Percentiles rank a stretch among this genome's conserved stretches.
Conservation (phyloP, 2,888 invertebrate genomes). For the Drosophila koepferae region DNA sequence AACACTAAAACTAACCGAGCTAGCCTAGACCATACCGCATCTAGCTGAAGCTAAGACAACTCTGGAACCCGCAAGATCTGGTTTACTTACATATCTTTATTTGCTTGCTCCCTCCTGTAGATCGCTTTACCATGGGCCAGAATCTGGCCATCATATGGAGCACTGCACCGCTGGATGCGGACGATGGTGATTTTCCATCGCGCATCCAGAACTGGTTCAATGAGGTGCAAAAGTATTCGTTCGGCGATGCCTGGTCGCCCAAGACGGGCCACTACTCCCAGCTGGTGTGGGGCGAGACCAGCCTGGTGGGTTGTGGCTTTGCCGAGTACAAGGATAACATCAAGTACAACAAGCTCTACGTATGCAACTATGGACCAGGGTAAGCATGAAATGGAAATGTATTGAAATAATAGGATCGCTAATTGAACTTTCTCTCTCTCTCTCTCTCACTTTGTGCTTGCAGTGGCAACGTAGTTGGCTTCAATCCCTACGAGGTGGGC, state of each 20-base stretch:
- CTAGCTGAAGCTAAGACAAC: background rate
- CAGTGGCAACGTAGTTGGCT: conserved; percentile 92
- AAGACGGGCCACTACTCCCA: conserved; percentile 94
- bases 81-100: background rate
- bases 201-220: conserved; percentile 93
- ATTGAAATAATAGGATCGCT: background rate
- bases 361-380: conserved; percentile 94
- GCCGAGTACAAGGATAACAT: conserved; percentile 92
- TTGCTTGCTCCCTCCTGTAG: conserved; percentile 70
- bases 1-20: conserved; percentile 73
- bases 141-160: conserved; percentile 94
- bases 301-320: conserved; percentile 94
- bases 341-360: conserved; percentile 93
- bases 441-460: conserved; percentile 7
- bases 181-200: conserved; percentile 90
- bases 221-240: conserved; percentile 90
- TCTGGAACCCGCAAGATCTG: background rate
- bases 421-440: background rate
- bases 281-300: conserved; percentile 95
- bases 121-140: conserved; percentile 93
- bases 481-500: conserved; percentile 91
- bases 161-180: conserved; percentile 86
- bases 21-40: conserved; percentile 18
- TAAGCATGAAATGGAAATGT: conserved; percentile 75
- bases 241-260: conserved; percentile 88